Evolutionary conservation across 2,797 vertebrate species (phyloP).

Genomic region (Phataginus tetradactyla): DNA sequence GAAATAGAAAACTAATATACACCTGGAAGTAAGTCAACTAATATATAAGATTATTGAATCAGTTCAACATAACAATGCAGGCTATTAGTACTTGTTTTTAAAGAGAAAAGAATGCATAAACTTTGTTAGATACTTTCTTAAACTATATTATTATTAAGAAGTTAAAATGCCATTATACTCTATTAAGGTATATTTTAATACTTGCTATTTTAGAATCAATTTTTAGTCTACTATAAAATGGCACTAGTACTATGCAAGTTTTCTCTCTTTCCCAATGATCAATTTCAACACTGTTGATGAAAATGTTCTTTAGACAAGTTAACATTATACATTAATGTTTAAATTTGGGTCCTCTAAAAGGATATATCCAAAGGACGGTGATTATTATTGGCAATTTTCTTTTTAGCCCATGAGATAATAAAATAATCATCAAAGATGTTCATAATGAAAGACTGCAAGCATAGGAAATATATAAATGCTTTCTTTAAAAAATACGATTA

Average conservation of each 20-base stretch:
- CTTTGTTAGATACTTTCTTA: neutral
- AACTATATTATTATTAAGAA: neutral
- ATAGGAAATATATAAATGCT: neutral
- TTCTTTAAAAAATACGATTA: neutral
- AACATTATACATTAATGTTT: neutral
- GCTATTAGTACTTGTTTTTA: neutral
- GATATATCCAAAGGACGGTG: neutral
- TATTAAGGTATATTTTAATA: neutral
- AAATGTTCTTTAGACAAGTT: neutral
- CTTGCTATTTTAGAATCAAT: neutral
- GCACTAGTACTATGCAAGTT: neutral
- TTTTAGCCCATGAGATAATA: neutral
- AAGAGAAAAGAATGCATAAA: neutral
- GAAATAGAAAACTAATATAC: neutral
- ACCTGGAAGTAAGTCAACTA: neutral
- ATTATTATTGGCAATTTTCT: neutral
- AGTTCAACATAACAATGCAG: neutral
- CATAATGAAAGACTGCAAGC: neutral
- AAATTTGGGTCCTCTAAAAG: neutral
- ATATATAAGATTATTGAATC: neutral
- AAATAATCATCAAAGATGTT: conserved; percentile 30
- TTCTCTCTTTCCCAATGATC: neutral
- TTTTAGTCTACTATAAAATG: neutral
- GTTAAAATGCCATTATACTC: neutral
- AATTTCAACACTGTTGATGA: neutral